phyloP scores from a whole-genome alignment of 2,888 invertebrate genomes.

The Polyommatus iphigenia region DNA sequence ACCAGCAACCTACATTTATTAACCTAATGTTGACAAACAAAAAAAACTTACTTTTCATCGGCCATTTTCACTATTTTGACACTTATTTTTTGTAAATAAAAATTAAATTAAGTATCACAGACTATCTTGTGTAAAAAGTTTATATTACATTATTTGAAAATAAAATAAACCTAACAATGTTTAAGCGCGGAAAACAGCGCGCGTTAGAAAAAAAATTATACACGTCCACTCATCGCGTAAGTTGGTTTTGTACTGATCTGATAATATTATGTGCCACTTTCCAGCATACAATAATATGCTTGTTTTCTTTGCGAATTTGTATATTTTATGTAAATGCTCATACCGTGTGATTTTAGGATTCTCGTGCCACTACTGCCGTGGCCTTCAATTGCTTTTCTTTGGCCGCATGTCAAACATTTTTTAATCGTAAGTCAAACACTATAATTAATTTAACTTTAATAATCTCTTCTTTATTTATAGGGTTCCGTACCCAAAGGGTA shows the following conservation, averaged over 20 bases:
- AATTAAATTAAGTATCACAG: conserved; percentile 64
- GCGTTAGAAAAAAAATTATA: conserved; percentile 37
- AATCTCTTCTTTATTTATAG: background rate
- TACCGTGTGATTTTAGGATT: conserved; percentile 29
- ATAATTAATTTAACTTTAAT: background rate
- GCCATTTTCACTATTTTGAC: conserved; percentile 54
- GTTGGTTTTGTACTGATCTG: conserved; percentile 46
- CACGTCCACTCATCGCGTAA: conserved; percentile 41
- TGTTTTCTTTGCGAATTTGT: conserved; percentile 42
- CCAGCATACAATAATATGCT: conserved; percentile 47
- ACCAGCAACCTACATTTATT: background rate
- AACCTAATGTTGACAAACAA: background rate
- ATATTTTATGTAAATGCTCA: conserved; percentile 34
- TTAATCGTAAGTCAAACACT: background rate
- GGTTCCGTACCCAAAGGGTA: too few relatives aligned
- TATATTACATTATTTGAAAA: conserved; percentile 48
- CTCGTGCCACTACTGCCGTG: background rate
- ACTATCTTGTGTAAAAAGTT: conserved; percentile 39
- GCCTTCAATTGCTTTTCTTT: conserved; percentile 19
- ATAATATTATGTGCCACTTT: conserved; percentile 40
- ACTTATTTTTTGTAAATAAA: conserved; percentile 43
- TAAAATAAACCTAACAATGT: conserved; percentile 38
- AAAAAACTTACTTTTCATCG: conserved; percentile 63
- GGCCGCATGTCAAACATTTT: background rate
- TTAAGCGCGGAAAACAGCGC: conserved; percentile 37